Evolutionary conservation across 2,888 invertebrate species (phyloP).

Genomic region (Lasiommata megera): DNA sequence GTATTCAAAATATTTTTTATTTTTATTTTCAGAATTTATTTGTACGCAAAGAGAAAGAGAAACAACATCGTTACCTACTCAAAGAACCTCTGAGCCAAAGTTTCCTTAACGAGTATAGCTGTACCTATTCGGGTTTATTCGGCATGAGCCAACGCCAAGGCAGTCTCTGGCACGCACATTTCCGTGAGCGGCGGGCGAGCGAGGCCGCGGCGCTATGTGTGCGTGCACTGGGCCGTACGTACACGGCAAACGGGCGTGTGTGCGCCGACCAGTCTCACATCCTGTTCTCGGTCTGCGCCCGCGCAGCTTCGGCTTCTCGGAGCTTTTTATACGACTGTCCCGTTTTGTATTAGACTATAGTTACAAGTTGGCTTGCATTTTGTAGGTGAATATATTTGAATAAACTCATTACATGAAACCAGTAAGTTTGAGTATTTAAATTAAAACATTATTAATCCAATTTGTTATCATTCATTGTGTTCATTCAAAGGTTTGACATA

Average conservation of each 20-base stretch:
- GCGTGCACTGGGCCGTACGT: conserved; percentile 39
- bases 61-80: neutral
- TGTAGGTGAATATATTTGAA: conserved; percentile 12
- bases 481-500: too few relatives aligned
- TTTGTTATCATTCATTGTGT: too few relatives aligned
- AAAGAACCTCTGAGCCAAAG: conserved; percentile 12
- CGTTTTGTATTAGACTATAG: conserved; percentile 34
- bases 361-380: conserved; percentile 21
- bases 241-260: conserved; percentile 48
- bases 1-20: neutral
- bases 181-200: conserved; percentile 70
- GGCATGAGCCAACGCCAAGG: conserved; percentile 41
- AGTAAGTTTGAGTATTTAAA: too few relatives aligned
- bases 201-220: conserved; percentile 66
- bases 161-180: conserved; percentile 67
- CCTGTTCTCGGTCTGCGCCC: conserved; percentile 76
- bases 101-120: conserved; percentile 29
- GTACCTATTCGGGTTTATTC: conserved; percentile 38
- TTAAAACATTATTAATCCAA: neutral
- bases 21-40: neutral
- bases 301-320: conserved; percentile 66
- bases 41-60: neutral
- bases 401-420: neutral
- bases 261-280: conserved; percentile 79
- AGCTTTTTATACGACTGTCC: conserved; percentile 76